Base-by-base conservation (phyloP, 2,113 vertebrate genomes). In the Gulo gulo region DNA sequence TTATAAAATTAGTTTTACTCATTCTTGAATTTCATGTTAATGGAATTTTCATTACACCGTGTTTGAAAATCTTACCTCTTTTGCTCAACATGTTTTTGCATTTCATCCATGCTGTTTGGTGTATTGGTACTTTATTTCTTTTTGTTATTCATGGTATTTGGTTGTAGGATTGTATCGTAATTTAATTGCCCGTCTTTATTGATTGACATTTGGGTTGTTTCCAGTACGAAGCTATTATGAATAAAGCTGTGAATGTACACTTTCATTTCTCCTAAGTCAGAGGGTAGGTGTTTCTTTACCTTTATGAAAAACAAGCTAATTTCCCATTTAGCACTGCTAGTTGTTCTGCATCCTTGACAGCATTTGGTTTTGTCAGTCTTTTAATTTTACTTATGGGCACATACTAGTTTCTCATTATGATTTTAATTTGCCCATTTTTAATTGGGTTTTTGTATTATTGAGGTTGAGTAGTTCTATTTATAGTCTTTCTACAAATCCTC, bases 381-480 rank as follows among this genome's bases (percentile, higher is more conserved):
- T 67, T 42, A n/a, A 59, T 71, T 73, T 67, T 59, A 82, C 11
- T 80, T 29, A 15, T 55, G 52, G 21, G 1, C 34, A 7, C 80
- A 59, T 59, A 59, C 31, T 82, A 39, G 20, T 45, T 45, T 82
- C 82, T 87, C 45, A 16, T n/a, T 76, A 83, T 18, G 36, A 36
- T 65, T 93, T 69, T 89, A 39, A 88, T 88, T 96, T 92, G 29
- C 14, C 67, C 36, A 50, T 29, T 94, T 81, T 94, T 87, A 39
- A 50, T 16, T 81, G n/a, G 18, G 2, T 34, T 52, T 79, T 80
- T 84, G 50, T 86, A 36, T 86, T 81, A n/a, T 36, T 26, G n/a
- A 65, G 4, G 39, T 57, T 3, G 52, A 91, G 0, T 52, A 52
- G 55, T 81, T 63, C 29, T 76, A 24, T 91, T 92, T 52, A 55